phyloP scores from a whole-genome alignment of 2,797 vertebrate species.

The Argya squamiceps region DNA sequence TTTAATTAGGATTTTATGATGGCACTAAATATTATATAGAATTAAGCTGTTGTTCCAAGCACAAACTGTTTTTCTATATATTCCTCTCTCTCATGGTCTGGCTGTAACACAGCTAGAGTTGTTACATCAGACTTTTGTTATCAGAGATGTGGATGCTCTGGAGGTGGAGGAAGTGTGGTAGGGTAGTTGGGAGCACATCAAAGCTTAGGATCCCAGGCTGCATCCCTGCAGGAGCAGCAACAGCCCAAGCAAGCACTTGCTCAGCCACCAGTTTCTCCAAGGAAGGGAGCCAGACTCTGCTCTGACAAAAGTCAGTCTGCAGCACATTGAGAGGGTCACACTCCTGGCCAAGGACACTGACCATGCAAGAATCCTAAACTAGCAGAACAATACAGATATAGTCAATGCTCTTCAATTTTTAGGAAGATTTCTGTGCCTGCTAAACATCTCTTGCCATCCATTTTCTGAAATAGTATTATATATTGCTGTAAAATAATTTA shows the following conservation, averaged over 20 bases:
- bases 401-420: neutral
- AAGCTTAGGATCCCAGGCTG: neutral
- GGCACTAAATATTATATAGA: neutral
- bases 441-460: neutral
- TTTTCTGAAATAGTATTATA: neutral
- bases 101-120: neutral
- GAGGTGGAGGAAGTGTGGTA: neutral
- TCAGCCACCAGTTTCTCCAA: neutral
- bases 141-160: neutral
- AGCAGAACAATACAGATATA: neutral
- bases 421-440: neutral
- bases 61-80: neutral
- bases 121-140: neutral
- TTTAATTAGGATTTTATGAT: neutral
- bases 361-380: neutral
- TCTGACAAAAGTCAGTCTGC: neutral
- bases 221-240: neutral
- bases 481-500: neutral
- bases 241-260: neutral
- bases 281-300: neutral
- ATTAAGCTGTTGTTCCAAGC: neutral
- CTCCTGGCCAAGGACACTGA: neutral
- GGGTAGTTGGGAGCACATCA: neutral
- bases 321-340: rapidly evolving
- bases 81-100: neutral